Conservation (phyloP, 2,888 invertebrate genomes). For the Omphaloscelis lunosa region DNA sequence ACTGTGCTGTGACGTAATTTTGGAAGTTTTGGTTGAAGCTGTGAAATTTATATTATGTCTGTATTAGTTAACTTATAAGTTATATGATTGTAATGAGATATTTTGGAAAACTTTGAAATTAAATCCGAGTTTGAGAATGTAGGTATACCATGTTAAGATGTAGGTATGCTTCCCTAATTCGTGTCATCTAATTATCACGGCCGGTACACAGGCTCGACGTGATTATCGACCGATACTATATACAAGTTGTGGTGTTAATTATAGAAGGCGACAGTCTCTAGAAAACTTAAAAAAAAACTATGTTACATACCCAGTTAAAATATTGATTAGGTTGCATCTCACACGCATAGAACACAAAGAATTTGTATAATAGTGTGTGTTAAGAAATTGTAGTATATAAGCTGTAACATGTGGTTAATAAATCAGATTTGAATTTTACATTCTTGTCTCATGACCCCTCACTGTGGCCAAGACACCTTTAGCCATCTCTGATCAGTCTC, state of each 20-base stretch:
- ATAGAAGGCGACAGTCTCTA: neutral
- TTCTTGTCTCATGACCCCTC: no score
- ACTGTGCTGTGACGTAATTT: slow-evolving; percentile 37
- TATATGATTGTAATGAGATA: neutral
- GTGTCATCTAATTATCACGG: slow-evolving; percentile 31
- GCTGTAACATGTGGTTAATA: no score
- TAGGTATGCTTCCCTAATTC: slow-evolving; percentile 33
- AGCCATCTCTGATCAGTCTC: no score
- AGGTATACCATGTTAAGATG: neutral
- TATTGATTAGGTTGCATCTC: no score
- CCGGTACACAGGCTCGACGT: neutral
- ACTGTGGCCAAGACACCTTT: no score
- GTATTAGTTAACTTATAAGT: slow-evolving; percentile 1
- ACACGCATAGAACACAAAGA: no score
- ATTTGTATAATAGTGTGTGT: no score
- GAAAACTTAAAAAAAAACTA: neutral
- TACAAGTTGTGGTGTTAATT: neutral
- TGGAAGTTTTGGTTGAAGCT: slow-evolving; percentile 25
- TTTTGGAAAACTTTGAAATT: neutral
- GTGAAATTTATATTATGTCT: slow-evolving; percentile 1
- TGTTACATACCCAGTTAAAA: no score
- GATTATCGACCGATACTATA: slow-evolving; percentile 22
- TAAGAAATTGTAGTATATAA: no score
- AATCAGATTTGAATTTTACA: no score
- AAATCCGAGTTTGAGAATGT: neutral